phyloP scores from a whole-genome alignment of 92 coral and sea anemone genomes.

The Scolanthus callimorphus region DNA sequence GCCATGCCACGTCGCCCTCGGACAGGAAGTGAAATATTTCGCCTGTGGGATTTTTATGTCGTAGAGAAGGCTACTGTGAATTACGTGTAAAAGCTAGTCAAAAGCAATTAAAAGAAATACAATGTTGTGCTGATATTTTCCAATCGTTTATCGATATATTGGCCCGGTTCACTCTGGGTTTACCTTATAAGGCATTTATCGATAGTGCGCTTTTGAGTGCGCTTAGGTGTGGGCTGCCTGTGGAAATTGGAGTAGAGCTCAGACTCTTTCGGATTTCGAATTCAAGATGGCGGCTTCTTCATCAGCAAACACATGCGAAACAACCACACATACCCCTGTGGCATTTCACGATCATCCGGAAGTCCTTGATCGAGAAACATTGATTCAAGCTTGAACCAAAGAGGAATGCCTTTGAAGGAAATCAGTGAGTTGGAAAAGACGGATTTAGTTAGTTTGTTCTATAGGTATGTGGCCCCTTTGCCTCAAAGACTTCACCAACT shows the following conservation, averaged over 20 bases:
- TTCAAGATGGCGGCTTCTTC: neutral
- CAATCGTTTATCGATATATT: too few species aligned
- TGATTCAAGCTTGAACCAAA: slow-evolving; percentile 65
- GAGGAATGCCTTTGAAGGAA: slow-evolving; percentile 59
- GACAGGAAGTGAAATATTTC: too few species aligned
- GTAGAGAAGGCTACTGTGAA: too few species aligned
- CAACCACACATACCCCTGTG: neutral
- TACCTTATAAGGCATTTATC: neutral
- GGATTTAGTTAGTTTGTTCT: slow-evolving; percentile 69
- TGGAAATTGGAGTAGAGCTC: neutral
- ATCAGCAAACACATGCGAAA: neutral
- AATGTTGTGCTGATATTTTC: too few species aligned
- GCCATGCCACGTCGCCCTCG: too few species aligned
- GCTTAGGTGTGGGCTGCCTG: too few species aligned
- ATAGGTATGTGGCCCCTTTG: slow-evolving; percentile 75
- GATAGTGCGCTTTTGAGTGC: neutral
- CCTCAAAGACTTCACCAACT: slow-evolving; percentile 87
- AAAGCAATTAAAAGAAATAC: too few species aligned
- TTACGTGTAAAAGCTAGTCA: too few species aligned
- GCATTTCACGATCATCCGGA: slow-evolving; percentile 68
- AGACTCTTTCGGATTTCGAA: neutral
- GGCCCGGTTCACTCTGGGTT: neutral
- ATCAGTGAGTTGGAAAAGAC: slow-evolving; percentile 60
- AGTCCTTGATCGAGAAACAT: slow-evolving; percentile 76
- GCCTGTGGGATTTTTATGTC: too few species aligned